These are phyloP conservation scores for Agapetus fuscipes DNA, from an alignment of 2,888 invertebrate species.

Conservation along the genomic window DNA sequence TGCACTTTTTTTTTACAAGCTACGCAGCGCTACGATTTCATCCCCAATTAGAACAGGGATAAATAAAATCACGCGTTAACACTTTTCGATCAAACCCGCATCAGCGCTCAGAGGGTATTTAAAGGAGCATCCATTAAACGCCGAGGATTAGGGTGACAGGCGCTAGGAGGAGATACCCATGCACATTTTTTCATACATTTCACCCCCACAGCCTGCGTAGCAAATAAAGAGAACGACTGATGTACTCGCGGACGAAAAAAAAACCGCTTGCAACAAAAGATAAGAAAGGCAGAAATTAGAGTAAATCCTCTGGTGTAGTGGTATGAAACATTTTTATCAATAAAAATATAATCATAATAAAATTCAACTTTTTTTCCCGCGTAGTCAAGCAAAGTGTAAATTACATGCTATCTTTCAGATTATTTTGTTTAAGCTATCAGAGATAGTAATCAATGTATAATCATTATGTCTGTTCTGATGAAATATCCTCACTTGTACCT, in stretches of 20 bases:
- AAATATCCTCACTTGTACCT: no score
- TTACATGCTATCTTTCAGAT: no score
- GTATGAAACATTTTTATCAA: no score
- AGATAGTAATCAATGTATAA: no score
- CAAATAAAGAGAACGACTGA: constrained; percentile 13
- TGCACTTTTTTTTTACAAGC: no score
- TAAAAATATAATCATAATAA: no score
- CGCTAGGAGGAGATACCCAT: constrained; percentile 7
- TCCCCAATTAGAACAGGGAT: constrained; percentile 1
- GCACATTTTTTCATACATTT: constrained; percentile 7
- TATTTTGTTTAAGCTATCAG: no score
- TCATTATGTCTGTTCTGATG: no score
- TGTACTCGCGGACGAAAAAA: constrained; percentile 15
- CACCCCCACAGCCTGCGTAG: constrained; percentile 4
- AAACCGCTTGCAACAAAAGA: constrained; percentile 17
- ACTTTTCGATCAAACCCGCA: constrained; percentile 19
- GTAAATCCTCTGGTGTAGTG: constrained; percentile 16
- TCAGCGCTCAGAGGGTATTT: constrained; percentile 15
- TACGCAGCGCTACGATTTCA: neutral
- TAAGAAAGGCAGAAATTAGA: constrained; percentile 20
- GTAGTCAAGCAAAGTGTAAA: no score
- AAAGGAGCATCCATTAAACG: constrained; percentile 21
- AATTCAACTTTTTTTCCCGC: no score
- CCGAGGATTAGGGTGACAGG: constrained; percentile 18
- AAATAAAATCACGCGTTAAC: constrained; percentile 13